Percentiles rank a stretch among this genome's conserved stretches.
These are phyloP conservation scores for Anarsia innoxiella DNA, from an alignment of 2,888 invertebrate genomes.

Conservation along the genomic window DNA sequence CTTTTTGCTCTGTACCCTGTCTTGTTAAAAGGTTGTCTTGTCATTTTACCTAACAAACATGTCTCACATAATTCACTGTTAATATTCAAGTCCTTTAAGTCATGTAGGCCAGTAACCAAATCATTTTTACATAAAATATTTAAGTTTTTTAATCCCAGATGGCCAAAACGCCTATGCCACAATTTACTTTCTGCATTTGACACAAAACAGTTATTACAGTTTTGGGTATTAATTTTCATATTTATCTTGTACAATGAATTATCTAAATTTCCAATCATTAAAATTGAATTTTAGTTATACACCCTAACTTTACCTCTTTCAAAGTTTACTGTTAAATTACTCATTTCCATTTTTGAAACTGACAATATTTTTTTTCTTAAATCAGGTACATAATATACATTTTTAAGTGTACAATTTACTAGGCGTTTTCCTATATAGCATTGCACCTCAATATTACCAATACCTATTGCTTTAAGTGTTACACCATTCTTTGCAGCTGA, in stretches of 20 bases:
- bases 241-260: constrained; percentile 3
- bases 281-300: constrained; percentile 4
- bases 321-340: constrained; percentile 10
- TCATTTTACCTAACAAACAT: constrained; percentile 11
- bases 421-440: neutral
- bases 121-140: constrained; percentile 1
- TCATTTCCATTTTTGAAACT: constrained; percentile 14
- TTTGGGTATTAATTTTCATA: neutral
- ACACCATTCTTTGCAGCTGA: constrained; percentile 8
- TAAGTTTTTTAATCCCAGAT: constrained; percentile 8
- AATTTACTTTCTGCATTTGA: constrained; percentile 2
- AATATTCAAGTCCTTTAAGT: neutral
- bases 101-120: constrained; percentile 3
- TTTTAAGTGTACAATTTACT: constrained; percentile 3
- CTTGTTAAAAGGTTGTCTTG: constrained; percentile 7
- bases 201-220: constrained; percentile 5
- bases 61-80: constrained; percentile 10
- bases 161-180: constrained; percentile 13
- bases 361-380: constrained; percentile 12
- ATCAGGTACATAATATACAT: constrained; percentile 12
- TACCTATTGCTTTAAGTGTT: neutral
- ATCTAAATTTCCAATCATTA: constrained; percentile 11
- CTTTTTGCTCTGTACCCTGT: constrained; percentile 3
- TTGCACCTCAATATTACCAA: constrained; percentile 3
- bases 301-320: constrained; percentile 10